Base-by-base conservation (phyloP, 1,140 invertebrate genomes). In the Polypedilum vanderplanki region DNA sequence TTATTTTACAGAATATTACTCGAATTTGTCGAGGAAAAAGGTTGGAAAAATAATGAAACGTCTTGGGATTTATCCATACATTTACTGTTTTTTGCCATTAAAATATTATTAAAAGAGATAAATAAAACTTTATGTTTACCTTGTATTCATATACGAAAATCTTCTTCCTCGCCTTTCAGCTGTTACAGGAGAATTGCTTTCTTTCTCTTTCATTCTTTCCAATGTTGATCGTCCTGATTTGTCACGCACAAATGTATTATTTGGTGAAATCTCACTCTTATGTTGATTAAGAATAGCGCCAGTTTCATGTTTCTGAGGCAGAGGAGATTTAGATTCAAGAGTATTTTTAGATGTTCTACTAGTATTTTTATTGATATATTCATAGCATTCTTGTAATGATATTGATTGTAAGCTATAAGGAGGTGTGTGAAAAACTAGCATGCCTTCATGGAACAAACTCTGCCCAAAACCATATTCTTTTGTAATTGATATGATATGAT, bases 351-450 rank as follows among this genome's bases (percentile, higher is more conserved):
- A 70, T 20, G 65, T 70, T 20, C 65, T 5, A 70, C 65, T 70
- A 20, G 65, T 70, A 7, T 18, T 70, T 10, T 70, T 70, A 70
- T 70, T 70, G 10, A 70, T 70, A 70, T 70, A 70, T 76, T 79
- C 81, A 46, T 81, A 80, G 76, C 85, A 84, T 65, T 93, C 92
- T 82, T 93, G 90, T 1, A 94, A 82, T 40, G 89, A 88, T n/a
- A 93, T 89, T 78, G 92, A 89, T 77, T 90, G 87, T 20, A 90
- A 86, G 77, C 91, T 92, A 78, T 95, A 95, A 0, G 93, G 93
- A 0, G 93, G 91, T 0, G 93, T 94, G 76, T 96, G 91, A 81
- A 97, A 96, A 33, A 98, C 90, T n/a, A 97, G 84, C 80, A 94
- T 91, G 57, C 90, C 89, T 73, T 91, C 89, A 79, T 96, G 92